Conservation (phyloP, 2,113 vertebrate genomes). For the Tetraodon nigroviridis region DNA sequence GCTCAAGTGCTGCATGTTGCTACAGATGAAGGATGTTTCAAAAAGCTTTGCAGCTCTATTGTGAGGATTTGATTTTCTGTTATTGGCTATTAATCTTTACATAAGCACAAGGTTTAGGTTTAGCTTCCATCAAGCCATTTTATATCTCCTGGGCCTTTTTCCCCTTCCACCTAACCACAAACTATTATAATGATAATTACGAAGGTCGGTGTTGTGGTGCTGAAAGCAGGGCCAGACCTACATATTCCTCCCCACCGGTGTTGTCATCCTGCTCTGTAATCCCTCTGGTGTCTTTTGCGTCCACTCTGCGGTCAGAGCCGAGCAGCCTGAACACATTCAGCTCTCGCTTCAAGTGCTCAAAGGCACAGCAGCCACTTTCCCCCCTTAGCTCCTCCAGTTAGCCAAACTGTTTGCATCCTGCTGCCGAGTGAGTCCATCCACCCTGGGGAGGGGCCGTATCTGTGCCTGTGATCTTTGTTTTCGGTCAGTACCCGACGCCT, state of each 20-base stretch:
- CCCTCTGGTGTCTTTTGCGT: slow-evolving; percentile 3
- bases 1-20: neutral
- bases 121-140: neutral
- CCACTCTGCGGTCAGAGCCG: slow-evolving; percentile 16
- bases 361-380: slow-evolving; percentile 11
- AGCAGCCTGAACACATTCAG: slow-evolving; percentile 14
- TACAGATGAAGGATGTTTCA: neutral
- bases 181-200: neutral
- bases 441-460: slow-evolving; percentile 23
- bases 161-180: neutral
- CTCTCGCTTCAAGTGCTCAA: slow-evolving; percentile 10
- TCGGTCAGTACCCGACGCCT: slow-evolving; percentile 1
- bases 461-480: slow-evolving; percentile 12
- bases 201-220: slow-evolving; percentile 5
- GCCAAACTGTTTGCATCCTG: slow-evolving; percentile 24
- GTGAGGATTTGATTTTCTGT: neutral
- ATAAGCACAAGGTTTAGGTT: neutral
- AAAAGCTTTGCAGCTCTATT: neutral
- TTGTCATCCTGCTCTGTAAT: slow-evolving; percentile 6
- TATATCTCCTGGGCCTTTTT: neutral
- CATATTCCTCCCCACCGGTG: neutral
- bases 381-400: slow-evolving; percentile 13
- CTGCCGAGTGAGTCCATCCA: slow-evolving; percentile 2
- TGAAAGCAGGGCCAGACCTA: neutral
- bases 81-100: neutral